Conservation (phyloP, 1,140 invertebrate species). For the Leptopilina boulardi region DNA sequence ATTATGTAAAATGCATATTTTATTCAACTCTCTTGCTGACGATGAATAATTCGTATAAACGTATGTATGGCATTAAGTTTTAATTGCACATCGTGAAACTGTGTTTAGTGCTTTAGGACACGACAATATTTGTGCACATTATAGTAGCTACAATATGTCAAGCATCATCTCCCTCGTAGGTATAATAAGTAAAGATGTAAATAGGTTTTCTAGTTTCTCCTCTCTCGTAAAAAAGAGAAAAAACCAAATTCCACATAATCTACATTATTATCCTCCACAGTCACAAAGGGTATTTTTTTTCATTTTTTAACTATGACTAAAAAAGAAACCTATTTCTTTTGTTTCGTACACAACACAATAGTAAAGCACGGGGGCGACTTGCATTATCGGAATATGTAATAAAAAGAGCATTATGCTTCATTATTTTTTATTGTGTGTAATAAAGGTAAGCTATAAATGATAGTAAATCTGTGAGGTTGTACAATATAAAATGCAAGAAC, state of each 20-base stretch:
- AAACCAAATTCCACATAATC: neutral
- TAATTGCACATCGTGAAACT: conserved; percentile 1
- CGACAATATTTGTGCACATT: neutral
- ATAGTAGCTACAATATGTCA: neutral
- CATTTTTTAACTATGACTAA: neutral
- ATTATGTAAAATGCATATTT: neutral
- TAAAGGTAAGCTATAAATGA: neutral
- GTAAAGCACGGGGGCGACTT: neutral
- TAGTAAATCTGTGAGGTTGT: neutral
- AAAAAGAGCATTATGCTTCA: neutral
- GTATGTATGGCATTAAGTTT: neutral
- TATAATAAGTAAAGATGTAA: neutral
- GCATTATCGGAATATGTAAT: conserved; percentile 6
- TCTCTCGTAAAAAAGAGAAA: neutral
- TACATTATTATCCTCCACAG: neutral
- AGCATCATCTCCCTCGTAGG: neutral
- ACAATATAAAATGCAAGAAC: neutral
- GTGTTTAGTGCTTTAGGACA: neutral
- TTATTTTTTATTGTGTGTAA: conserved; percentile 3
- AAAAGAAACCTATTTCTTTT: neutral
- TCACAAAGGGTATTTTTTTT: neutral
- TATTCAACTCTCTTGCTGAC: neutral
- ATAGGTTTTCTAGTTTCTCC: neutral
- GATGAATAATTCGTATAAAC: neutral
- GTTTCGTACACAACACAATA: neutral